Percentiles rank a stretch among this genome's conserved stretches.
phyloP scores from a whole-genome alignment of 2,113 vertebrate genomes.

The Prunella fulvescens region DNA sequence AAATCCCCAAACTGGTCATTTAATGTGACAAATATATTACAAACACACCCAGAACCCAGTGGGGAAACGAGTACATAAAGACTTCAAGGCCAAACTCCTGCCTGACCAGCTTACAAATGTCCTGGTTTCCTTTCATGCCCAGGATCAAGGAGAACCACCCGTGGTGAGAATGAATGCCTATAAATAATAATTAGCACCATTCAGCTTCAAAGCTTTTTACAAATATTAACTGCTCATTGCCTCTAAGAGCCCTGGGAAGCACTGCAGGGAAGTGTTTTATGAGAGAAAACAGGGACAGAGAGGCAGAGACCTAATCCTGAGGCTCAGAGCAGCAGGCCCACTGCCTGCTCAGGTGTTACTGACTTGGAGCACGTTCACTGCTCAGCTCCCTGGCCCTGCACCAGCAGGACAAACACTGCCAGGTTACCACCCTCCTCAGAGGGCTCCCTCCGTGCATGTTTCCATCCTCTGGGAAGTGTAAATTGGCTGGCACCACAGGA shows the following conservation, averaged over 20 bases:
- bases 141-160: conserved; percentile 11
- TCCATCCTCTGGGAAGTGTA: not conserved
- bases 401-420: not conserved
- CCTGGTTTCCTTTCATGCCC: conserved; percentile 22
- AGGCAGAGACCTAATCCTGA: not conserved
- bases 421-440: not conserved
- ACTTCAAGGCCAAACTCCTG: not conserved
- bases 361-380: not conserved
- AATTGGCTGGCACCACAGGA: not conserved
- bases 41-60: not conserved
- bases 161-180: not conserved
- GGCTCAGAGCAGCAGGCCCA: not conserved
- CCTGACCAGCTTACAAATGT: conserved; percentile 1
- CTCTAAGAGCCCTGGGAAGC: not conserved
- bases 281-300: not conserved
- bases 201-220: conserved; percentile 41
- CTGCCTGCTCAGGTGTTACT: not conserved
- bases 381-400: not conserved
- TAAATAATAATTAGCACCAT: conserved; percentile 41
- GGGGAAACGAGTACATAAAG: not conserved
- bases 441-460: not conserved
- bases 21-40: not conserved
- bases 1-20: not conserved
- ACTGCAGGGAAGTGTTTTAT: conserved; percentile 13
- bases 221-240: not conserved